A percentile compares a stretch with the other conserved stretches of the same genome.
Evolutionary conservation across 2,797 vertebrate genomes (phyloP).

Genomic region (Chiroxiphia lanceolata): DNA sequence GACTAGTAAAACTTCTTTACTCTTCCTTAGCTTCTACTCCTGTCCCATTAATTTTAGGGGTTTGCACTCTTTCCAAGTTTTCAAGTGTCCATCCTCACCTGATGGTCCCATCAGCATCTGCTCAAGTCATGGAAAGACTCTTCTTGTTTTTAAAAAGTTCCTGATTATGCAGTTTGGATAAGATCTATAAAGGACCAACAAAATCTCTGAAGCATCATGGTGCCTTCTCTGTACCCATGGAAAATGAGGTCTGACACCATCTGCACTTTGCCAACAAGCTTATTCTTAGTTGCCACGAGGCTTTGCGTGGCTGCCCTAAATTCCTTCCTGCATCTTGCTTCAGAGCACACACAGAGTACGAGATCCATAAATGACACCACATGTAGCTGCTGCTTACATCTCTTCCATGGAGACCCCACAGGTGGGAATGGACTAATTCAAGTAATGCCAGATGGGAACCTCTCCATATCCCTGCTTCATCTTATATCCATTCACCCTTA

Average conservation of each 20-base stretch:
- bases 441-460: background rate
- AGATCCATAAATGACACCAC: background rate
- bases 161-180: background rate
- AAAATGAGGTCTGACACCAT: background rate
- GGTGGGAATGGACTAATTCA: background rate
- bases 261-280: background rate
- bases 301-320: background rate
- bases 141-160: background rate
- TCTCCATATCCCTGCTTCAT: background rate
- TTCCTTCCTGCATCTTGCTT: background rate
- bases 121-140: background rate
- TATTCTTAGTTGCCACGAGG: background rate
- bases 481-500: background rate
- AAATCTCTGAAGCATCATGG: background rate
- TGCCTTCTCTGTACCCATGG: background rate
- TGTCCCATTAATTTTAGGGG: background rate
- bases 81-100: background rate
- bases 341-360: background rate
- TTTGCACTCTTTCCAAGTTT: background rate
- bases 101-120: background rate
- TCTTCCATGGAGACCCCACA: background rate
- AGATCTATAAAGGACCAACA: background rate
- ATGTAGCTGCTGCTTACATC: background rate
- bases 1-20: background rate
- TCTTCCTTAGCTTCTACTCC: background rate